phyloP scores from a whole-genome alignment of 2,113 vertebrate species.

The Prionailurus viverrinus region DNA sequence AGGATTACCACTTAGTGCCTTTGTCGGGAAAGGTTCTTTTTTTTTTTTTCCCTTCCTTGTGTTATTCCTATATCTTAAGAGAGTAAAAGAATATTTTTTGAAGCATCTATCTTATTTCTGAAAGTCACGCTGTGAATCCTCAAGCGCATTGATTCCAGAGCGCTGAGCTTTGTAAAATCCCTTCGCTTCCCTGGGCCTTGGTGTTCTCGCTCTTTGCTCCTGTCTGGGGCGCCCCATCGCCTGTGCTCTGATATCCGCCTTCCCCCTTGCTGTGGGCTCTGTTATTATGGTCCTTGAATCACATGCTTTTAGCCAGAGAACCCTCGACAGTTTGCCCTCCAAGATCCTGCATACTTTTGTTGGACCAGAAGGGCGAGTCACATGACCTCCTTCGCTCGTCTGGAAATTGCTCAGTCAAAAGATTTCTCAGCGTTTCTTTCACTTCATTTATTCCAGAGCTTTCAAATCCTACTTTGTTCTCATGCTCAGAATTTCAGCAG shows the following conservation, averaged over 20 bases:
- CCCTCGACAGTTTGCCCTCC: not conserved
- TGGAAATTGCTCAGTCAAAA: constrained; percentile 62
- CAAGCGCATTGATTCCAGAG: not conserved
- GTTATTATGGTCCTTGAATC: not conserved
- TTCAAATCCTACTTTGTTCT: constrained; percentile 68
- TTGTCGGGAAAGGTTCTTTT: not conserved
- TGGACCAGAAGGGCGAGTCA: constrained; percentile 48
- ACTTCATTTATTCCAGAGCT: constrained; percentile 68
- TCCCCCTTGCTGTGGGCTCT: not conserved
- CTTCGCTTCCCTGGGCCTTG: not conserved
- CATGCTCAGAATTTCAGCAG: constrained; percentile 60
- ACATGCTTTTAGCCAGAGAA: not conserved
- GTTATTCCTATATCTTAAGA: not conserved
- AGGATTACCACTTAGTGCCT: not conserved
- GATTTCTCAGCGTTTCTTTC: constrained; percentile 68
- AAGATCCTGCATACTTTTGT: not conserved
- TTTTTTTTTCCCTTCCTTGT: not conserved
- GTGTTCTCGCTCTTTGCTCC: not conserved
- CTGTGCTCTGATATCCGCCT: accelerated
- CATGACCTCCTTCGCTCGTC: not conserved
- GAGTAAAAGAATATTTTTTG: not conserved
- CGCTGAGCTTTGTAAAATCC: not conserved
- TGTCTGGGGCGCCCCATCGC: too few species aligned
- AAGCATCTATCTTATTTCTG: not conserved
- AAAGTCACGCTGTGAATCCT: not conserved